Base-by-base conservation (phyloP, 1,140 invertebrate genomes). In the Protaetia brevitarsis region DNA sequence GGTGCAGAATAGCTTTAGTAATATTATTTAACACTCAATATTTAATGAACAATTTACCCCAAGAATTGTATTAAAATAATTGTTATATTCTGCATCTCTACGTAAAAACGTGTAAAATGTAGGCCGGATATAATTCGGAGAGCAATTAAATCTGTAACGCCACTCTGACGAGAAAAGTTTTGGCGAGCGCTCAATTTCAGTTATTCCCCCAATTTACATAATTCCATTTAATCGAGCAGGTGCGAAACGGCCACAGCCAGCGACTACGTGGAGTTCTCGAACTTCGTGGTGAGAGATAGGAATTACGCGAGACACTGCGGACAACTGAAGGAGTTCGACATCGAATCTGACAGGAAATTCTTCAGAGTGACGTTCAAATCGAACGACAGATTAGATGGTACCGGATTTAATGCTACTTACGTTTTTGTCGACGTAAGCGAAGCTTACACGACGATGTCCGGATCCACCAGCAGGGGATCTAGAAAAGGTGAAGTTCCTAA, bases 211-310 rank as follows among this genome's bases (percentile, higher is more conserved):
- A 16, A 59, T 59, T 59, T 29, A 59, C 29, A 29, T 59, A 29
- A 59, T 59, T 59, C 26, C 57, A 28, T 59, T 73, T 71, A 51
- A 51, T 51, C 41, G 26, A 51, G 80, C 80, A 96, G 94, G 68
- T 97, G 95, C 77, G 89, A 92, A 73, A 88, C 89, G 51, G 83
- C 87, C 37, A 92, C 93, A 8, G 90, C 92, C 2, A 96, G 94
- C 73, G 95, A 97, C 79, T 97, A 91, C 78, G 89, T 97, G 29
- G 93, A 96, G 78, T 96, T 98, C 78, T 96, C 93, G 11, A 97
- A 97, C 81, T 96, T 89, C 73, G 88, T 94, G 85, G 87, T 88
- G 64, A 81, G 85, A 37, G 95, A 98, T 81, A 84, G 91, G 71
- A 95, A 94, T 78, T 93, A 92, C 77, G 84, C 85, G 16, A 84